Evolutionary conservation across 1,140 invertebrate species (phyloP), one percentile per base, ranked within the genome.

Genomic region (Trichoplusia ni): DNA sequence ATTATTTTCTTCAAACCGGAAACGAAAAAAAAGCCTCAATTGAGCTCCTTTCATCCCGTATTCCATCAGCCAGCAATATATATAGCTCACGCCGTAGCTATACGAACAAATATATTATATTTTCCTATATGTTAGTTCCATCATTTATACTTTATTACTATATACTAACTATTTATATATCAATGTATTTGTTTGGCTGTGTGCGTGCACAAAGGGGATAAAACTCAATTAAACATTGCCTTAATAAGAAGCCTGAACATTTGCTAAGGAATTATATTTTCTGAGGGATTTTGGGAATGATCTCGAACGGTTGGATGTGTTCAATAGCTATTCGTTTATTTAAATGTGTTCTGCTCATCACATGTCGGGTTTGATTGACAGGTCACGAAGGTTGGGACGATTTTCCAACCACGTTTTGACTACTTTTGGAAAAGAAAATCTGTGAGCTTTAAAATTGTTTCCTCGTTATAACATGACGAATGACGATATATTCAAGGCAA

Each of bases 61-160:
- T 75, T 76, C 82, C 82, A 84, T 82, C 82, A 86, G 71, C 67
- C 71, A 62, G 70, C 79, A 77, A 86, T 88, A 86, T 76, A 79
- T 84, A 87, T 82, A 86, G 72, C 77, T 74, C 67, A 73, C 66
- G 68, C 62, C 75, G 77, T 84, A 86, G 79, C 81, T 86, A 86
- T 82, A 79, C 77, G 75, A 77, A 78, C 78, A 84, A 82, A 87
- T 89, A 85, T 89, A 89, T 89, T 85, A 89, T 89, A 90, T 90
- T 90, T 86, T 90, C 81, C 82, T 90, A 88, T 90, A 88, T 86
- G 82, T 86, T 81, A 83, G 74, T 84, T 88, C 75, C 84, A 90
- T 90, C 87, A 90, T 90, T 88, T 90, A 88, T 90, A 88, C 82
- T 90, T 90, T 90, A 90, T 88, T 86, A 85, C 86, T 87, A 84